Base-by-base conservation (phyloP, 2,888 invertebrate species). In the Chelonus formosanus region DNA sequence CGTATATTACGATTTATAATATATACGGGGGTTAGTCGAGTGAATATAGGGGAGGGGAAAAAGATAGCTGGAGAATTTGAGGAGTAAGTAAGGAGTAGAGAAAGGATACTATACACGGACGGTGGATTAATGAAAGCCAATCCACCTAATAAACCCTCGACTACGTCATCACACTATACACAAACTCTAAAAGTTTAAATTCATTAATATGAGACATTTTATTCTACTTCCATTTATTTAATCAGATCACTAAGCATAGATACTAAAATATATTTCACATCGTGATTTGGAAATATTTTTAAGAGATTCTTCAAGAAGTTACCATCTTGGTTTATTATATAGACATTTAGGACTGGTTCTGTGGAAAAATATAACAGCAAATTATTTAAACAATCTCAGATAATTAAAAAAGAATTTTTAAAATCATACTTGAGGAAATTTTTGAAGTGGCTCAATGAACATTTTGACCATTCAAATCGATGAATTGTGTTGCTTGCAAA, bases 111-210 rank as follows among this genome's bases (percentile, higher is more conserved):
- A 50, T 10, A 50, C 20, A 50, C 20, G 5, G 10, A 50, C 31
- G 5, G 77, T 76, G 81, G 81, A 83, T 83, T 83, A 83, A 82
- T 83, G 83, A 82, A 80, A 82, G 81, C 80, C 83, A 83, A 83
- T 83, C 80, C 80, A 69, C 73, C 71, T 73, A 67, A 72, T 71
- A 54, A 55, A 55, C 67, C 72, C 67, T 68, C 65, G 56, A 69
- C 69, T 73, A 77, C 76, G 75, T 78, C 80, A 75, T 73, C 74
- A 73, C 74, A 76, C 75, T 69, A 78, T 80, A 80, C 80, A 80
- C 80, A 80, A 79, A 74, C 75, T 71, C 69, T 20, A 20, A 20
- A 20, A 20, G 20, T 20, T 20, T 20, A 20, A 20, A 20, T 20
- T 20, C 20, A 20, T 20, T 20, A 20, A 20, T 20, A 20, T 20